These are phyloP conservation scores for Caenorhabditis sp. DNA, from an alignment of 2,888 invertebrate genomes.

Conservation along the genomic window DNA sequence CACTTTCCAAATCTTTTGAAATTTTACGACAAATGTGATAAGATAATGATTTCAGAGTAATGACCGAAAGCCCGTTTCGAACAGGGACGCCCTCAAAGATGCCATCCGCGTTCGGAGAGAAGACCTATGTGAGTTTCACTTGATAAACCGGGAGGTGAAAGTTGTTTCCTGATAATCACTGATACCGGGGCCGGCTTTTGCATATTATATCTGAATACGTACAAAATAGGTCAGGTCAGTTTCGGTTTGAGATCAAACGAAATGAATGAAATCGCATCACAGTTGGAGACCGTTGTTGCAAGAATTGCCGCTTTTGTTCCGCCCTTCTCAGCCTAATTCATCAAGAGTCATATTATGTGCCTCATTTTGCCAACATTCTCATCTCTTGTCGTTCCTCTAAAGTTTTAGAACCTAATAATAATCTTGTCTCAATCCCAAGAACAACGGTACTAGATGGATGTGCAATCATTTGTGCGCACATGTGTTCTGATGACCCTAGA, in stretches of 20 bases:
- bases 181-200: conserved; percentile 20
- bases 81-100: conserved; percentile 34
- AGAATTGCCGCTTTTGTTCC: conserved; percentile 35
- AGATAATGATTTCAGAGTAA: conserved; percentile 35
- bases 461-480: too few relatives aligned
- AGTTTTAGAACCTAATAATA: too few relatives aligned
- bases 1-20: too few relatives aligned
- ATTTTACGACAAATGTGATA: neutral
- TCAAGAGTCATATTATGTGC: conserved; percentile 13
- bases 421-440: too few relatives aligned
- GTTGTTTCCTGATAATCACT: conserved; percentile 18
- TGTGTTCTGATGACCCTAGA: too few relatives aligned
- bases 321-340: conserved; percentile 24
- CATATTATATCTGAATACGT: conserved; percentile 1
- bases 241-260: conserved; percentile 20
- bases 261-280: conserved; percentile 35
- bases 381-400: too few relatives aligned
- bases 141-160: conserved; percentile 27
- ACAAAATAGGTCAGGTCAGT: conserved; percentile 38
- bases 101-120: conserved; percentile 64
- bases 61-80: conserved; percentile 53
- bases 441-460: too few relatives aligned
- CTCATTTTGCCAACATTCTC: too few relatives aligned
- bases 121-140: conserved; percentile 62
- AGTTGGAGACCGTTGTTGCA: conserved; percentile 43